A percentile compares a stretch with the other conserved stretches of the same genome.
These are phyloP conservation scores for Lepus europaeus DNA, from an alignment of 2,113 vertebrate genomes.

Conservation along the genomic window DNA sequence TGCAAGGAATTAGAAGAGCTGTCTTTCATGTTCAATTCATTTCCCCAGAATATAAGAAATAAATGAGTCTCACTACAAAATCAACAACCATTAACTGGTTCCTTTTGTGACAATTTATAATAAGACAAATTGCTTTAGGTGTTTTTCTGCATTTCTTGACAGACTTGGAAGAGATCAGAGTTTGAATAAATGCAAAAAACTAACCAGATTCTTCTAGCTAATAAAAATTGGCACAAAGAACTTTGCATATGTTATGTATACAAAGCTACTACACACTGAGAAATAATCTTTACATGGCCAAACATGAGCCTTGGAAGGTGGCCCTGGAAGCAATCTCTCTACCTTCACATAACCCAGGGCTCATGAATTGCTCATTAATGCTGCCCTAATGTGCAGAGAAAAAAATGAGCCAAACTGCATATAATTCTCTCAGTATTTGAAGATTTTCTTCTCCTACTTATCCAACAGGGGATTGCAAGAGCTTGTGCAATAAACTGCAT, in stretches of 20 bases:
- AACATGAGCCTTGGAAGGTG: not conserved
- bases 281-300: not conserved
- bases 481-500: not conserved
- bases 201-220: not conserved
- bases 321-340: not conserved
- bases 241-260: not conserved
- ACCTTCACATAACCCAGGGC: not conserved
- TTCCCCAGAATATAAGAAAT: not conserved
- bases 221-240: not conserved
- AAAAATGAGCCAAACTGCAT: not conserved
- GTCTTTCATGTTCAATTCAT: not conserved
- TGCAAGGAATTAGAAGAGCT: constrained; percentile 20
- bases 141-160: not conserved
- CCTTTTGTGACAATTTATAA: constrained; percentile 5
- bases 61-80: not conserved
- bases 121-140: not conserved
- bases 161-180: not conserved
- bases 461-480: not conserved
- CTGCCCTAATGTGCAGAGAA: not conserved
- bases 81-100: not conserved
- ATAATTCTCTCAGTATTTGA: not conserved
- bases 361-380: too few relatives aligned
- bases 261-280: not conserved
- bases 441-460: constrained; percentile 10
- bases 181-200: not conserved